These are phyloP conservation scores for Cettia cetti DNA, from an alignment of 2,113 vertebrate genomes.

Conservation along the genomic window DNA sequence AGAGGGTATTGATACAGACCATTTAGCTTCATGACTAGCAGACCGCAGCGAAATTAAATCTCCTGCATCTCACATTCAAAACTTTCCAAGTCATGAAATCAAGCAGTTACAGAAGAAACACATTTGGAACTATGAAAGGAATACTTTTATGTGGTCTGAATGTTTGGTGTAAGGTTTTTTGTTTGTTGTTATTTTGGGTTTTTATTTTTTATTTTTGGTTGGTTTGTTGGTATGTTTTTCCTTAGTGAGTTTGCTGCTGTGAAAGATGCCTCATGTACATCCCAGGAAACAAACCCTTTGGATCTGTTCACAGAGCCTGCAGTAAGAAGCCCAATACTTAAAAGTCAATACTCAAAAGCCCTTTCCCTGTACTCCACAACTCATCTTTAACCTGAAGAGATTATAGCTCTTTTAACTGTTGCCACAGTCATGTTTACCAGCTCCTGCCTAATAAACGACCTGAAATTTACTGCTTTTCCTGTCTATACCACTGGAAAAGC, in stretches of 20 bases:
- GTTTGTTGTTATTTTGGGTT: not conserved
- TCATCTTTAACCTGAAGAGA: not conserved
- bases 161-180: not conserved
- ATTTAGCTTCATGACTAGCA: not conserved
- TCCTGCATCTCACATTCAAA: not conserved
- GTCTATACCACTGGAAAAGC: not conserved
- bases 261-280: not conserved
- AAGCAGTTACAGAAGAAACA: not conserved
- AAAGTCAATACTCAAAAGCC: not conserved
- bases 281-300: not conserved
- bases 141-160: not conserved
- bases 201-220: not conserved
- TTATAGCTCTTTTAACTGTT: not conserved
- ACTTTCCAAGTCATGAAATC: not conserved
- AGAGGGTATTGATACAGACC: not conserved
- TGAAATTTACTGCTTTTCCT: not conserved
- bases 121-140: not conserved
- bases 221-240: not conserved
- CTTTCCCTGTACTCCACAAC: not conserved
- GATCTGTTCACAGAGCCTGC: not conserved
- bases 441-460: not conserved
- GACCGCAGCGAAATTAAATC: not conserved
- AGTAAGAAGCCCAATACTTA: not conserved
- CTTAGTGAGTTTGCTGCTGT: not conserved
- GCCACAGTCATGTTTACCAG: not conserved